A percentile compares a stretch with the other conserved stretches of the same genome.
Evolutionary conservation across 2,888 invertebrate genomes (phyloP).

Genomic region (Aspidiotus destructor): DNA sequence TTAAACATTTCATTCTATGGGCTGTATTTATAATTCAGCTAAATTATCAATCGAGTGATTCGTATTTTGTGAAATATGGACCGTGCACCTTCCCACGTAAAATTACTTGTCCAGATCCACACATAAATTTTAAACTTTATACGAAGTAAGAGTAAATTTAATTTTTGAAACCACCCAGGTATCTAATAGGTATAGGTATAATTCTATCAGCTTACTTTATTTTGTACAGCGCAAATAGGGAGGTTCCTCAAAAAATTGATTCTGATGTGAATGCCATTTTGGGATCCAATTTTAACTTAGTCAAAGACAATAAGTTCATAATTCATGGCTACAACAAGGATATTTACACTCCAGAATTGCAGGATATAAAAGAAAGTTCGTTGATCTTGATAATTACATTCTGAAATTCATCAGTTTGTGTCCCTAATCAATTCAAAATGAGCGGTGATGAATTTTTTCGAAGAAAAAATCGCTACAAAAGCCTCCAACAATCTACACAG

Average conservation of each 20-base stretch:
- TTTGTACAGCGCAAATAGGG: slow-evolving; percentile 41
- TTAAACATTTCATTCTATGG: no score
- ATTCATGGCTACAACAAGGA: slow-evolving; percentile 60
- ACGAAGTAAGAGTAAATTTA: slow-evolving; percentile 41
- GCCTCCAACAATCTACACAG: not conserved
- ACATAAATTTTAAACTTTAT: slow-evolving; percentile 56
- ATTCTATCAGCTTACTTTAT: not conserved
- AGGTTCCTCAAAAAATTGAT: slow-evolving; percentile 46
- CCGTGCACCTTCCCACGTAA: slow-evolving; percentile 25
- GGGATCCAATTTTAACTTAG: slow-evolving; percentile 46
- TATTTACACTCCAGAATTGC: slow-evolving; percentile 50
- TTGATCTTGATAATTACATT: not conserved
- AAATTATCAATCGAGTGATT: no score
- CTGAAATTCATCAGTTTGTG: not conserved
- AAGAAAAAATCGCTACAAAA: not conserved
- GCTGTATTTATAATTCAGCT: no score
- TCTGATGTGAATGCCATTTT: slow-evolving; percentile 45
- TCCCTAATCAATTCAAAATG: not conserved
- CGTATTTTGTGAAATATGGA: slow-evolving; percentile 8
- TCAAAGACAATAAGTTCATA: slow-evolving; percentile 52
- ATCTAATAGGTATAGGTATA: not conserved
- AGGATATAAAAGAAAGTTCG: slow-evolving; percentile 50
- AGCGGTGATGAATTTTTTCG: not conserved
- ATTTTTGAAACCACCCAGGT: not conserved
- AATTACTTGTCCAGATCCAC: slow-evolving; percentile 57